Percentiles rank a stretch among this genome's conserved stretches.
These are phyloP conservation scores for Aethina tumida DNA, from an alignment of 1,140 invertebrate genomes.

Conservation along the genomic window DNA sequence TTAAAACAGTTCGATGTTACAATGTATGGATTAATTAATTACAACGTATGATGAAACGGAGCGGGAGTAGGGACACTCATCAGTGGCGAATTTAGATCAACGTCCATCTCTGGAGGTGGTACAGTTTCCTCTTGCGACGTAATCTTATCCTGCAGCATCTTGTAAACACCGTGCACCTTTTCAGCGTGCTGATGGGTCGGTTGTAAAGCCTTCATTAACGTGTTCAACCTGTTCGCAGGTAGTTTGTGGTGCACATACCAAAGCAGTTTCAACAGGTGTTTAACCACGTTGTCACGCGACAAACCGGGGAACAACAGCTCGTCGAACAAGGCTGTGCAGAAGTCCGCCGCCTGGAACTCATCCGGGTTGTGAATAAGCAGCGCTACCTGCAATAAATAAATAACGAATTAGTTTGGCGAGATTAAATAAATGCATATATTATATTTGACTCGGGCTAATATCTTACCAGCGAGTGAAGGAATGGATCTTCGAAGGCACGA, in stretches of 20 bases:
- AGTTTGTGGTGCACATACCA: conserved; percentile 82
- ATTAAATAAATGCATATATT: no score
- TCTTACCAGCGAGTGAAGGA: conserved; percentile 79
- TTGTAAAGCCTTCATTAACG: conserved; percentile 79
- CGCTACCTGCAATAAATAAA: conserved; percentile 54
- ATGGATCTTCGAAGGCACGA: conserved; percentile 88
- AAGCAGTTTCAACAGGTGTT: conserved; percentile 84
- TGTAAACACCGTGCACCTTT: conserved; percentile 69
- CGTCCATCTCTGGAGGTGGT: conserved; percentile 44
- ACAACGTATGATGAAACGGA: conserved; percentile 46
- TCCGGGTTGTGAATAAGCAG: conserved; percentile 81
- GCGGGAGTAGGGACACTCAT: conserved; percentile 78
- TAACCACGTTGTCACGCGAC: conserved; percentile 81
- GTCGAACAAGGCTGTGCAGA: conserved; percentile 92
- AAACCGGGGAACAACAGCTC: conserved; percentile 90
- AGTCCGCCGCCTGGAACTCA: conserved; percentile 88
- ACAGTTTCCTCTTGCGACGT: conserved; percentile 58
- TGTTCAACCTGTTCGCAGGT: conserved; percentile 65
- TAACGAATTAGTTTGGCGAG: no score
- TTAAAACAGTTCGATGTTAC: no score
- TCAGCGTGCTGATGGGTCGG: conserved; percentile 78
- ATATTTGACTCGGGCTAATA: no score
- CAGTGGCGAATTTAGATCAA: conserved; percentile 73
- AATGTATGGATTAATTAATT: no score
- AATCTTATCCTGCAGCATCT: conserved; percentile 68